phyloP scores from a whole-genome alignment of 2,113 vertebrate species.

The Cebidichthys violaceus region DNA sequence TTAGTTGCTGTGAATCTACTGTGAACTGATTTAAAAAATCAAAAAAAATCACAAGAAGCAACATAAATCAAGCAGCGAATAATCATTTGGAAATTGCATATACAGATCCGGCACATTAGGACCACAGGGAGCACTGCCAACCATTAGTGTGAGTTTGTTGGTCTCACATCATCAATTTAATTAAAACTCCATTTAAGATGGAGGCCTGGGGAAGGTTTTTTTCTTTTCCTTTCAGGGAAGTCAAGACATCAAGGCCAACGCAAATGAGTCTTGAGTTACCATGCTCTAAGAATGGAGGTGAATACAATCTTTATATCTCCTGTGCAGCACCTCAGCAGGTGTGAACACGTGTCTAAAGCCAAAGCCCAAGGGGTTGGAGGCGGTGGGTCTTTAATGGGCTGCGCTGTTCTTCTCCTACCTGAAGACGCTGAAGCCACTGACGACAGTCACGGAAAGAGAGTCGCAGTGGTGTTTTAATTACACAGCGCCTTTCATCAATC shows the following conservation, averaged over 20 bases:
- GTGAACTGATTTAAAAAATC: slow-evolving; percentile 56
- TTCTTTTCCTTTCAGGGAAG: slow-evolving; percentile 47
- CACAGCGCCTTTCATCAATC: slow-evolving; percentile 61
- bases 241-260: slow-evolving; percentile 61
- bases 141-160: slow-evolving; percentile 75
- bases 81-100: slow-evolving; percentile 76
- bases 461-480: slow-evolving; percentile 71
- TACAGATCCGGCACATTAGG: slow-evolving; percentile 60
- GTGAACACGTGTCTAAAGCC: slow-evolving; percentile 20
- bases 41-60: slow-evolving; percentile 61
- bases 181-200: slow-evolving; percentile 78
- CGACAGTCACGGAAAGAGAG: slow-evolving; percentile 30
- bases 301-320: slow-evolving; percentile 53
- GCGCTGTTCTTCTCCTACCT: slow-evolving; percentile 42
- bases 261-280: slow-evolving; percentile 52
- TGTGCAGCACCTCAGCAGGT: slow-evolving; percentile 42
- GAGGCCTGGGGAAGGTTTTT: slow-evolving; percentile 61
- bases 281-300: slow-evolving; percentile 42
- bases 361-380: slow-evolving; percentile 27
- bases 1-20: slow-evolving; percentile 46
- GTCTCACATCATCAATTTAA: slow-evolving; percentile 82
- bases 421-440: slow-evolving; percentile 41
- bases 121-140: slow-evolving; percentile 75
- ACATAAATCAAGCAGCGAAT: slow-evolving; percentile 74
- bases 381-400: slow-evolving; percentile 43